These are phyloP conservation scores for Penaeus vannamei DNA, from an alignment of 1,140 invertebrate genomes.

Conservation along the genomic window DNA sequence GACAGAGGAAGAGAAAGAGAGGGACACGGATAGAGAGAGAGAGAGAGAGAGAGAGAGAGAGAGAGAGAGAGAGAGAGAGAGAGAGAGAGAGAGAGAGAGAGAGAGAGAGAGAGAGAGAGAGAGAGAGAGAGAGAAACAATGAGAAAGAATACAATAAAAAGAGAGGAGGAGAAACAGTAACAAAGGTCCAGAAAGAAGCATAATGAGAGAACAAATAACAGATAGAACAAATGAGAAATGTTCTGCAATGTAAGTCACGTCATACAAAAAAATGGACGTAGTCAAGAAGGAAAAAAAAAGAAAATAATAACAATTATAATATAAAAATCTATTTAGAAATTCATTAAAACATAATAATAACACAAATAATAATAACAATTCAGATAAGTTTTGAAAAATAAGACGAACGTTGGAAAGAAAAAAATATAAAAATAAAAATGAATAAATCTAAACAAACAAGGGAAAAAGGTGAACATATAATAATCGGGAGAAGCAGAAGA, in stretches of 20 bases:
- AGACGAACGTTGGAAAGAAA: too few relatives aligned
- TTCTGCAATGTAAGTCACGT: not conserved
- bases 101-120: conserved; percentile 38
- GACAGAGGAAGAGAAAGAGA: not conserved
- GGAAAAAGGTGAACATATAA: too few relatives aligned
- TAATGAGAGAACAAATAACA: not conserved
- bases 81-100: conserved; percentile 29
- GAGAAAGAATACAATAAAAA: not conserved
- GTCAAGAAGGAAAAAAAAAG: too few relatives aligned
- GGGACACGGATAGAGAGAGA: not conserved
- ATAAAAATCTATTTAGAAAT: too few relatives aligned
- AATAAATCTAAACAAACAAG: too few relatives aligned
- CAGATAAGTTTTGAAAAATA: not conserved
- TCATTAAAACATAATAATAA: not conserved
- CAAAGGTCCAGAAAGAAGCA: not conserved
- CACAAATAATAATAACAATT: conserved; percentile 13
- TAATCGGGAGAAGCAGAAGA: too few relatives aligned
- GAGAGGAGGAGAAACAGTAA: not conserved
- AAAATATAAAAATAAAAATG: too few relatives aligned
- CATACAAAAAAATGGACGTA: not conserved
- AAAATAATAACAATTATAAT: too few relatives aligned
- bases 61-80: not conserved
- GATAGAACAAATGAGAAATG: not conserved
- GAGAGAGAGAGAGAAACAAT: conserved; percentile 6
- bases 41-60: not conserved